Conservation (phyloP, 2,113 vertebrate genomes). For the Panthera tigris region DNA sequence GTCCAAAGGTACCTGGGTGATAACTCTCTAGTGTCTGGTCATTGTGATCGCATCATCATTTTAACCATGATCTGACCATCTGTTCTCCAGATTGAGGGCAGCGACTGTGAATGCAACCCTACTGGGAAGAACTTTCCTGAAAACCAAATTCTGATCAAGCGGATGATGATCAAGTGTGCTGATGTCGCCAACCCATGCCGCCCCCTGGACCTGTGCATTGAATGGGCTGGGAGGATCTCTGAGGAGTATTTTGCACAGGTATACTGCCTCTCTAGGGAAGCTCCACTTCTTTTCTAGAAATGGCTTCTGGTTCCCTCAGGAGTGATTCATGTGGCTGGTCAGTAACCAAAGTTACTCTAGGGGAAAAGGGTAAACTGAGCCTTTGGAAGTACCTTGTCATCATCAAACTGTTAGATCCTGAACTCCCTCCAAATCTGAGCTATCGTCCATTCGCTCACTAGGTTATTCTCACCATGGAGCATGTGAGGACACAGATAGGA, state of each 20-base stretch:
- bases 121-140: slow-evolving; percentile 92
- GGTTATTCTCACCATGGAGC: background rate
- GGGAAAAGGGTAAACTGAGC: background rate
- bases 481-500: background rate
- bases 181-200: slow-evolving; percentile 97
- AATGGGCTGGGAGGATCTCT: slow-evolving; percentile 97
- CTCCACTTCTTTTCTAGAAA: background rate
- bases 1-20: background rate
- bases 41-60: background rate
- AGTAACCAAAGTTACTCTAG: background rate
- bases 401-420: background rate
- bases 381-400: background rate
- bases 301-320: background rate
- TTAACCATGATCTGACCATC: background rate
- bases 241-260: slow-evolving; percentile 99
- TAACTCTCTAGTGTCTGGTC: background rate
- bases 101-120: slow-evolving; percentile 87
- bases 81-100: slow-evolving; percentile 88
- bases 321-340: background rate
- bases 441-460: background rate
- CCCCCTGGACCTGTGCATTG: slow-evolving; percentile 94
- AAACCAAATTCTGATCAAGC: slow-evolving; percentile 95
- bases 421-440: background rate
- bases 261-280: background rate
- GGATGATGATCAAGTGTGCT: slow-evolving; percentile 98